phyloP scores from a whole-genome alignment of 2,888 invertebrate genomes.

The Sussaba pulchella region DNA sequence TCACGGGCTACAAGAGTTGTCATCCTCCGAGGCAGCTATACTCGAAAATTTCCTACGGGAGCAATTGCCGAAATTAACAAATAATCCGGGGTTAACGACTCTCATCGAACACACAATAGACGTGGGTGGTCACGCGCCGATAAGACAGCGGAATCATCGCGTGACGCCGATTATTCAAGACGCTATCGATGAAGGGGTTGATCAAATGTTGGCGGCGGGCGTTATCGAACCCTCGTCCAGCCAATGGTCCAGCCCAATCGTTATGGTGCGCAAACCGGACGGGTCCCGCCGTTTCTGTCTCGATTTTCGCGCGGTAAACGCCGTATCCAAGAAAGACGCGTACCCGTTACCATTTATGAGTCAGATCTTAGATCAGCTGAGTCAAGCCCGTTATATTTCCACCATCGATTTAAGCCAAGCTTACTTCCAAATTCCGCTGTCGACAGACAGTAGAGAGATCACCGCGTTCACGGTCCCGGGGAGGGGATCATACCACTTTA shows the following conservation, averaged over 20 bases:
- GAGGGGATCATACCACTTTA: neutral
- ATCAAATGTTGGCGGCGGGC: slow-evolving; percentile 2
- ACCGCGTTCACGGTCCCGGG: slow-evolving; percentile 1
- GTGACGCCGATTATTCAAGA: slow-evolving; percentile 20
- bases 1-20: neutral
- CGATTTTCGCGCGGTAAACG: neutral
- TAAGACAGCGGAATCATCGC: neutral
- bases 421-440: neutral
- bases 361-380: slow-evolving; percentile 7
- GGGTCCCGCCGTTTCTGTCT: neutral
- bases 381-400: slow-evolving; percentile 1
- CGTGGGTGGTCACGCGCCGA: neutral
- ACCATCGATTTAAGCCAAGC: neutral
- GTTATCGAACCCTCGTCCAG: slow-evolving; percentile 37
- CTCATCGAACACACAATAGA: slow-evolving; percentile 20
- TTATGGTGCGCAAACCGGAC: neutral
- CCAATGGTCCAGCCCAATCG: neutral
- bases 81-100: neutral
- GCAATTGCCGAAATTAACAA: slow-evolving; percentile 1
- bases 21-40: neutral
- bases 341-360: slow-evolving; percentile 6
- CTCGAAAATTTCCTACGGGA: neutral
- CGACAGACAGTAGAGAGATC: neutral
- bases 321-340: neutral
- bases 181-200: neutral